Conservation (phyloP, 1,140 invertebrate genomes). For the Monochamus saltuarius region DNA sequence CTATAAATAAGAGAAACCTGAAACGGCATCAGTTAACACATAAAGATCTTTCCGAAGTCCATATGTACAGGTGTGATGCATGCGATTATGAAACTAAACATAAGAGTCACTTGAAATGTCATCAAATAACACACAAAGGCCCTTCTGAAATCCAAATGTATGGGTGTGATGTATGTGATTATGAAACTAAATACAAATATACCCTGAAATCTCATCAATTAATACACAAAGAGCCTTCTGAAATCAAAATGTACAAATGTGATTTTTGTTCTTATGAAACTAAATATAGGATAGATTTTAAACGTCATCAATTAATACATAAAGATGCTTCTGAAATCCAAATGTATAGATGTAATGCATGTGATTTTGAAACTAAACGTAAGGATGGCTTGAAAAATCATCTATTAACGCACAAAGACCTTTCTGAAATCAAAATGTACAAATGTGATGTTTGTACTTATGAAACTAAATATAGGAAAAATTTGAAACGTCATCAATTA, state of each 20-base stretch:
- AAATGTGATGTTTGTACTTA: too few species aligned
- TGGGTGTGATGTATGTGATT: slow-evolving; percentile 24
- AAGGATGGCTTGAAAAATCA: slow-evolving; percentile 24
- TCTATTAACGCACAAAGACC: too few species aligned
- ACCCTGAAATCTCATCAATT: slow-evolving; percentile 21
- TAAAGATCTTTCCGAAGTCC: too few species aligned
- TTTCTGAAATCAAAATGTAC: too few species aligned
- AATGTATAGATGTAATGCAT: slow-evolving; percentile 24
- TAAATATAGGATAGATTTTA: slow-evolving; percentile 22
- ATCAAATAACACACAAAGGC: too few species aligned
- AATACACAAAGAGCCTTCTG: slow-evolving; percentile 24
- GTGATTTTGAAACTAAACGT: slow-evolving; percentile 24
- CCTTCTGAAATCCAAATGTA: slow-evolving; percentile 17
- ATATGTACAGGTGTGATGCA: too few species aligned
- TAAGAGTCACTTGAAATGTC: too few species aligned
- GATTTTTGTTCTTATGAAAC: slow-evolving; percentile 8
- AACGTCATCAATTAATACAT: slow-evolving; percentile 21
- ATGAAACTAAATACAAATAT: slow-evolving; percentile 23
- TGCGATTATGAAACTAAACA: too few species aligned
- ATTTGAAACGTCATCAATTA: too few species aligned
- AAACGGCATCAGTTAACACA: too few species aligned
- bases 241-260: slow-evolving; percentile 12
- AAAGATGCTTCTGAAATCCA: slow-evolving; percentile 20
- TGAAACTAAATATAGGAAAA: too few species aligned
- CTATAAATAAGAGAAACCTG: too few species aligned